Evolutionary conservation across 2,888 invertebrate species (phyloP).

Genomic region (Hypomecis punctinalis): DNA sequence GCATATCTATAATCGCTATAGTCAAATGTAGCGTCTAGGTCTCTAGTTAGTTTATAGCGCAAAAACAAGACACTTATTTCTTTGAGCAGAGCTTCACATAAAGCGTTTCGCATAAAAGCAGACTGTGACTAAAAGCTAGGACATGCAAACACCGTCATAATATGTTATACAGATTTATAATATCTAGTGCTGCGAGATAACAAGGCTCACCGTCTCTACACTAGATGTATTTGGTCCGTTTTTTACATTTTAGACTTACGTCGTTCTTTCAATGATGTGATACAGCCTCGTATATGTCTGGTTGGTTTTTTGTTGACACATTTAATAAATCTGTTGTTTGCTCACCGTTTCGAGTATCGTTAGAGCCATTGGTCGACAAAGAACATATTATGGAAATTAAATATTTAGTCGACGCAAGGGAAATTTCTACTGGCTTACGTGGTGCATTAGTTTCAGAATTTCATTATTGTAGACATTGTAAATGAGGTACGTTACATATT

Average conservation of each 20-base stretch:
- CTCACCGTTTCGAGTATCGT: slow-evolving; percentile 31
- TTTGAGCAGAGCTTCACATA: not conserved
- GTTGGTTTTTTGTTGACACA: slow-evolving; percentile 41
- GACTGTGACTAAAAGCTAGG: not conserved
- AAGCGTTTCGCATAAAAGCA: not conserved
- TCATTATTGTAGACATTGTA: not conserved
- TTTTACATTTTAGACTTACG: slow-evolving; percentile 12
- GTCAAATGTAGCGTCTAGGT: no score
- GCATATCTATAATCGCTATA: no score
- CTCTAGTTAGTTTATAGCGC: not conserved
- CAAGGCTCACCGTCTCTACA: slow-evolving; percentile 5
- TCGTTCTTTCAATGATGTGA: slow-evolving; percentile 12
- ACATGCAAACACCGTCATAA: not conserved
- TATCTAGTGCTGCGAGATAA: not conserved
- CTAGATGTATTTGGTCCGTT: not conserved
- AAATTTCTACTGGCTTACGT: slow-evolving; percentile 11
- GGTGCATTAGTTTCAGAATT: slow-evolving; percentile 7
- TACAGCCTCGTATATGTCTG: slow-evolving; percentile 26
- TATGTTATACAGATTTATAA: slow-evolving; percentile 4
- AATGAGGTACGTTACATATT: not conserved
- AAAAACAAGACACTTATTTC: not conserved
- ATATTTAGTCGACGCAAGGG: slow-evolving; percentile 19
- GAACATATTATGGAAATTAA: slow-evolving; percentile 25
- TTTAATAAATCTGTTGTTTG: slow-evolving; percentile 42
- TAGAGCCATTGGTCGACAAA: slow-evolving; percentile 28